Evolutionary conservation across 2,113 vertebrate species (phyloP).

Genomic region (Notothenia rossii): DNA sequence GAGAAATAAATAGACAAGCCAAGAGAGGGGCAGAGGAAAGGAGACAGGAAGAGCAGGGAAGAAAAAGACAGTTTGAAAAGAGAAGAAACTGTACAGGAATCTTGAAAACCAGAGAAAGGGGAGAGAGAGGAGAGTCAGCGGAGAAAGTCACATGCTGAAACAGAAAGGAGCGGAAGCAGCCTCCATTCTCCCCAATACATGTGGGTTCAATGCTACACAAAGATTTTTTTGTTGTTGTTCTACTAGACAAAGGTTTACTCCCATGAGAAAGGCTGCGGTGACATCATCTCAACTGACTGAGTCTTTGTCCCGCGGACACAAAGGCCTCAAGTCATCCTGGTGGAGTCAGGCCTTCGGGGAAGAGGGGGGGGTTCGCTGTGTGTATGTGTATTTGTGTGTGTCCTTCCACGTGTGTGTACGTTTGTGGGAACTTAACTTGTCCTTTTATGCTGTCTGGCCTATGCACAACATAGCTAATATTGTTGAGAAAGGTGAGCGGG

Average conservation of each 20-base stretch:
- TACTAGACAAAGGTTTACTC: slow-evolving; percentile 85
- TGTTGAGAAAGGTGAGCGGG: slow-evolving; percentile 68
- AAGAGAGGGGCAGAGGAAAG: slow-evolving; percentile 1
- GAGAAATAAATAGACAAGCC: background rate
- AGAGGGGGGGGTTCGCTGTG: slow-evolving; percentile 31
- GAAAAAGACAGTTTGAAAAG: slow-evolving; percentile 15
- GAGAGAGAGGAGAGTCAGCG: slow-evolving; percentile 52
- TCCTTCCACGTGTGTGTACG: slow-evolving; percentile 43
- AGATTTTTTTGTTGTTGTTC: slow-evolving; percentile 87
- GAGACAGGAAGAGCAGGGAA: slow-evolving; percentile 6
- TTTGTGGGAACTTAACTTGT: slow-evolving; percentile 68
- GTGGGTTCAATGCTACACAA: slow-evolving; percentile 84
- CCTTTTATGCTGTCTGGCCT: slow-evolving; percentile 61
- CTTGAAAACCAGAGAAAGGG: slow-evolving; percentile 39
- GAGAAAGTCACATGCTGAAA: slow-evolving; percentile 79
- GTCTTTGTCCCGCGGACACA: slow-evolving; percentile 83
- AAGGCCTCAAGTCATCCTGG: slow-evolving; percentile 83
- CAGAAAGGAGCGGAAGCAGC: slow-evolving; percentile 82
- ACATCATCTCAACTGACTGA: slow-evolving; percentile 87
- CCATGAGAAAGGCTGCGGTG: slow-evolving; percentile 85
- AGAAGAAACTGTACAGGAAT: slow-evolving; percentile 30
- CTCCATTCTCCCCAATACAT: slow-evolving; percentile 71
- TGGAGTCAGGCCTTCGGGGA: slow-evolving; percentile 63
- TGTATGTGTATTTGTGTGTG: slow-evolving; percentile 41
- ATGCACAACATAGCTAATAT: slow-evolving; percentile 65